Evolutionary conservation across 1,140 invertebrate species (phyloP), one percentile per base, ranked within the genome.

Genomic region (Pollicipes pollicipes): DNA sequence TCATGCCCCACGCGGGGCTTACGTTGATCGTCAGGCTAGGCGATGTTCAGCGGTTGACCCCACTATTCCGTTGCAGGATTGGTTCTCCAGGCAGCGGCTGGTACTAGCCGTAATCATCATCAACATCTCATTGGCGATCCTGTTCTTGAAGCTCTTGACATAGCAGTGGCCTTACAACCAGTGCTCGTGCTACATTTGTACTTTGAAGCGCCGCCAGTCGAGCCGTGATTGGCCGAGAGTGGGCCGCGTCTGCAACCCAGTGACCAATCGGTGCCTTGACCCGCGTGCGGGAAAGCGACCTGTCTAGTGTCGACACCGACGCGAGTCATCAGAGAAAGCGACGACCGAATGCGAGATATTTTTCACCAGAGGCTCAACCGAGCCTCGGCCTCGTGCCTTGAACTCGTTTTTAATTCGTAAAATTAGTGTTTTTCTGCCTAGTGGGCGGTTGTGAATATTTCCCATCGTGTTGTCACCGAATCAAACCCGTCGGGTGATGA

Each of bases 101-200:
- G 88, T 97, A 79, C 90, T 98, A 83, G 83, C 97, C 78, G 91
- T 98, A 74, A 87, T 97, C 75, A 91, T 97, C 82, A 87, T 97
- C 82, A 98, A 97, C 84, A 88, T 97, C 80, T 93, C 91, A 75
- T 83, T 98, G 85, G 94, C 93, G 78, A 88, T 95, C 81, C 91
- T 97, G 87, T 97, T 97, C 83, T 93, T 95, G 85, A 96, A 97
- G 81, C 84, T 97, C 82, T 84, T 96, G 75, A 93, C 92, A 87
- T 94, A 78, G 76, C 75, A 72, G 45, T 58, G 45, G 45, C 45
- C 45, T 58, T 58, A 58, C 10, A 35, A 58, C 13, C 45, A 58
- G 8, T 58, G 21, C 45, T 6, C 21, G 45, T 21, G 45, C 45
- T 10, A 3, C 45, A 58, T 58, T 21, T 17, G 45, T 58, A 21